phyloP scores from a whole-genome alignment of 2,888 invertebrate genomes.

The Helobdella robusta region DNA sequence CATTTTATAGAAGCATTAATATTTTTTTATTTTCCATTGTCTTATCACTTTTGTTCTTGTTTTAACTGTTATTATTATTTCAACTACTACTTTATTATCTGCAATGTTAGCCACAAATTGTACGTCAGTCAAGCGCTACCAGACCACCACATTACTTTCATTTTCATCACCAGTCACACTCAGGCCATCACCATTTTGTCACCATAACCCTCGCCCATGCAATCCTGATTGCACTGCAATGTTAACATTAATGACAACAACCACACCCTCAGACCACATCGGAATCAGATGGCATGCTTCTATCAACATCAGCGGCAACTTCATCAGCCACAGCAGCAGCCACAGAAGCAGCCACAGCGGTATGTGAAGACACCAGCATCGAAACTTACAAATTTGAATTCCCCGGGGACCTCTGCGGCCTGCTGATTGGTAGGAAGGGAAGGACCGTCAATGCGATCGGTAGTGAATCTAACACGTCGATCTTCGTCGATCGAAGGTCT shows the following conservation, averaged over 20 bases:
- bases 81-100: not conserved
- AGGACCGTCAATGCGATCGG: constrained; percentile 68
- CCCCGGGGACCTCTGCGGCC: constrained; percentile 62
- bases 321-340: not conserved
- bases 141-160: not conserved
- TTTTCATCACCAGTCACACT: not conserved
- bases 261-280: not conserved
- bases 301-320: not conserved
- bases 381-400: constrained; percentile 42
- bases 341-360: constrained; percentile 35
- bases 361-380: not conserved
- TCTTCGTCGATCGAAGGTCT: no score
- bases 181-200: not conserved
- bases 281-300: not conserved
- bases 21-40: no score
- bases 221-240: not conserved
- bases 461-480: constrained; percentile 66
- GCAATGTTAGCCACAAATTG: not conserved
- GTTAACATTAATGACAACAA: not conserved
- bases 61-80: not conserved
- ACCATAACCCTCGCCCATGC: not conserved
- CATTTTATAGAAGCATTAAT: no score
- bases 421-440: constrained; percentile 75
- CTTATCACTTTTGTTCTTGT: no score
- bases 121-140: not conserved